Evolutionary conservation across 2,888 invertebrate genomes (phyloP).

Genomic region (Flexamia atlantica): DNA sequence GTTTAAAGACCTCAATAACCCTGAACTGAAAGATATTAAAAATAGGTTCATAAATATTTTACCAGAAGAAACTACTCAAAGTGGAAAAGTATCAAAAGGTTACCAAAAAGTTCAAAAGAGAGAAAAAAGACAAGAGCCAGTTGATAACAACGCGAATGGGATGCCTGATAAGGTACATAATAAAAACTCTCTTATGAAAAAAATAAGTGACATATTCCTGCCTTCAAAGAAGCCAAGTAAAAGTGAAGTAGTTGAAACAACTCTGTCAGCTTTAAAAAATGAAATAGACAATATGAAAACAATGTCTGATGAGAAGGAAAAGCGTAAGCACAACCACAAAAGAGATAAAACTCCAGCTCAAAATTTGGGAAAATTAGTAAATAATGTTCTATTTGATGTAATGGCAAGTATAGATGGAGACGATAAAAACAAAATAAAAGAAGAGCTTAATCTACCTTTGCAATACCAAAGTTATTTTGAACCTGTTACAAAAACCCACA

Average conservation of each 20-base stretch:
- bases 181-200: not conserved
- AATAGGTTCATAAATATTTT: slow-evolving; percentile 9
- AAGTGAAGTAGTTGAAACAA: slow-evolving; percentile 16
- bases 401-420: slow-evolving; percentile 26
- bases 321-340: slow-evolving; percentile 1
- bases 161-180: not conserved
- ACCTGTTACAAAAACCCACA: not conserved
- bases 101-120: not conserved
- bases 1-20: not conserved
- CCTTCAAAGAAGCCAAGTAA: slow-evolving; percentile 19
- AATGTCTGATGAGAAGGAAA: not conserved
- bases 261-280: slow-evolving; percentile 17
- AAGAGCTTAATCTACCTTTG: not conserved
- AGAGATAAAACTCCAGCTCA: slow-evolving; percentile 23
- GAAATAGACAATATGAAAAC: slow-evolving; percentile 12
- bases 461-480: slow-evolving; percentile 48
- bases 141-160: not conserved
- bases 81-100: not conserved
- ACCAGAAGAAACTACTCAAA: slow-evolving; percentile 24
- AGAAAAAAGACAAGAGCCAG: not conserved
- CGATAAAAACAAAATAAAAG: slow-evolving; percentile 7
- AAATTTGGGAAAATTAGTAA: slow-evolving; percentile 53
- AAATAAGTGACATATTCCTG: slow-evolving; percentile 34
- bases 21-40: not conserved
- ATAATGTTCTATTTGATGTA: slow-evolving; percentile 43